Percentiles rank a stretch among this genome's conserved stretches.
Evolutionary conservation across 2,888 invertebrate species (phyloP).

Genomic region (Cremastinae sp.): DNA sequence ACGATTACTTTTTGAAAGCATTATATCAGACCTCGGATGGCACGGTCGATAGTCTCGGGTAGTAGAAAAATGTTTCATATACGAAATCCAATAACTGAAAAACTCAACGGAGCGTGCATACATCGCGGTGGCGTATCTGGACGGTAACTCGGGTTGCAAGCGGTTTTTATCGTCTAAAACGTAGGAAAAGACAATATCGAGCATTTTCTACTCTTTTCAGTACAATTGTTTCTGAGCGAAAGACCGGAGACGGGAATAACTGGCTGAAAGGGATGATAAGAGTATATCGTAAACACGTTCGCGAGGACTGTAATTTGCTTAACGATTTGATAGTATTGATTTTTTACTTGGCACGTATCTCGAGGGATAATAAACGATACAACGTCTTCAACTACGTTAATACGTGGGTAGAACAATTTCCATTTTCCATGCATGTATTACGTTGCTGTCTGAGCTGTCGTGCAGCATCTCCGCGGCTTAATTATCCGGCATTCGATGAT

Average conservation of each 20-base stretch:
- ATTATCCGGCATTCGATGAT: constrained; percentile 43
- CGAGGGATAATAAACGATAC: neutral
- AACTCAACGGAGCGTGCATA: constrained; percentile 64
- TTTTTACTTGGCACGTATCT: neutral
- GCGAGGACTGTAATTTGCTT: no score
- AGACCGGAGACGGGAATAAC: no score
- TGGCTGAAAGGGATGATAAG: neutral
- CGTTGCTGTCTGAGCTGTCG: constrained; percentile 21
- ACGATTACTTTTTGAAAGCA: neutral
- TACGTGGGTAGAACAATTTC: constrained; percentile 9
- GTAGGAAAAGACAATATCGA: neutral
- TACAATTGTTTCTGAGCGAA: constrained; percentile 11
- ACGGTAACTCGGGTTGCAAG: constrained; percentile 21
- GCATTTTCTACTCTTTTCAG: neutral
- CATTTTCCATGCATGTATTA: constrained; percentile 2
- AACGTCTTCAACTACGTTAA: neutral
- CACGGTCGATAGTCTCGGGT: constrained; percentile 26
- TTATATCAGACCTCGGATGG: constrained; percentile 14
- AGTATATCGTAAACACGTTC: neutral
- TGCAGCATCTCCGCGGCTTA: constrained; percentile 33
- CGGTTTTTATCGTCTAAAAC: constrained; percentile 19
- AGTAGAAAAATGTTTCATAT: constrained; percentile 33
- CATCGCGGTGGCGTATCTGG: constrained; percentile 29
- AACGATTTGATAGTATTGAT: neutral
- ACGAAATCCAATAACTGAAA: constrained; percentile 70